These are phyloP conservation scores for Athrips mouffetella DNA, from an alignment of 2,888 invertebrate species.

Conservation along the genomic window DNA sequence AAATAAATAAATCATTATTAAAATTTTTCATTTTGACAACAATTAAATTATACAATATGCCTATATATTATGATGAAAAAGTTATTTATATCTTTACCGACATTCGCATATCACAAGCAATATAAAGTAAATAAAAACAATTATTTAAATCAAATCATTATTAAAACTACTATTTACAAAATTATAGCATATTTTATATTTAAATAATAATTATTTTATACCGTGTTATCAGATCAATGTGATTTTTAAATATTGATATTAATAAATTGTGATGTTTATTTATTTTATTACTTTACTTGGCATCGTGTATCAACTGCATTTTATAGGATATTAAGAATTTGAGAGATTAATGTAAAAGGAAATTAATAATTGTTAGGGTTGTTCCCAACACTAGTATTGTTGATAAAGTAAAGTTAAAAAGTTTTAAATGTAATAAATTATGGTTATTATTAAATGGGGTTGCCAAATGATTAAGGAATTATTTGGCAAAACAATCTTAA, in stretches of 20 bases:
- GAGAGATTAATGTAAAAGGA: neutral
- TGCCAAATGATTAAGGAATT: neutral
- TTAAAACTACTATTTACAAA: constrained; percentile 12
- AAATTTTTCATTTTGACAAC: constrained; percentile 19
- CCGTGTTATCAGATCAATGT: too few species aligned
- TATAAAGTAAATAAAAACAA: constrained; percentile 24
- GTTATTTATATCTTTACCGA: constrained; percentile 16
- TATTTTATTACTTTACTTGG: too few species aligned
- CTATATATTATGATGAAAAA: constrained; percentile 17
- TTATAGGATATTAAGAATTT: too few species aligned
- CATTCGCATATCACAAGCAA: constrained; percentile 43
- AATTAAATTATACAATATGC: constrained; percentile 30
- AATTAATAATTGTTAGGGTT: neutral
- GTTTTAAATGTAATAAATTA: neutral
- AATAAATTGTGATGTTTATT: too few species aligned
- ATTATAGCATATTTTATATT: constrained; percentile 11
- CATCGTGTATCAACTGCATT: too few species aligned
- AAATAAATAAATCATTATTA: constrained; percentile 1
- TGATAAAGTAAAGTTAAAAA: neutral
- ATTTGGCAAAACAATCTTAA: neutral
- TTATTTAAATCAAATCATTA: constrained; percentile 5
- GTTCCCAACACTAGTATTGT: constrained; percentile 5
- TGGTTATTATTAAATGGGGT: neutral
- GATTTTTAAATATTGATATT: too few species aligned
- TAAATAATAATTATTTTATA: neutral